These are phyloP conservation scores for Burhinus bistriatus DNA, from an alignment of 2,113 vertebrate genomes.

Conservation along the genomic window DNA sequence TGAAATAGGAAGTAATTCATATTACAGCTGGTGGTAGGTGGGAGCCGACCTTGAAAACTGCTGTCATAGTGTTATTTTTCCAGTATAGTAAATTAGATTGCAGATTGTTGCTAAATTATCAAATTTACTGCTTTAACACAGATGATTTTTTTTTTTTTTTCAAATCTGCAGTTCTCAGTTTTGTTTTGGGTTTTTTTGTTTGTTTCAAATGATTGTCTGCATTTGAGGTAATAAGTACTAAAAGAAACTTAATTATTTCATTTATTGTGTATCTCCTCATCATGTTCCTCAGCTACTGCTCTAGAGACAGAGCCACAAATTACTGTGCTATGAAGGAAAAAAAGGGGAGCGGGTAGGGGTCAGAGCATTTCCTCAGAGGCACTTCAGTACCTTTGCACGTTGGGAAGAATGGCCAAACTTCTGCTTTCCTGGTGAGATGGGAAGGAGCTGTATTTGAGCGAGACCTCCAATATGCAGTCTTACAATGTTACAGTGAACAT, in stretches of 20 bases:
- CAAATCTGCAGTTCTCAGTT: not conserved
- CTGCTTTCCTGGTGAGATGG: not conserved
- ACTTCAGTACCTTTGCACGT: not conserved
- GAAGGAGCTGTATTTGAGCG: not conserved
- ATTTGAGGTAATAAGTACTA: not conserved
- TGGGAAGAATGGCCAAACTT: not conserved
- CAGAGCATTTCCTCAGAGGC: not conserved
- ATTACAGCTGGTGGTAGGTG: not conserved
- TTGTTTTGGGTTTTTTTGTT: not conserved
- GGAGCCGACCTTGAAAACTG: not conserved
- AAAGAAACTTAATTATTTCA: not conserved
- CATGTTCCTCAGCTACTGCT: not conserved
- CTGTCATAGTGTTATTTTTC: not conserved
- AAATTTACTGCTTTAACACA: not conserved
- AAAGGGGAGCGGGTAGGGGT: accelerated
- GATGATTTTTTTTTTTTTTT: not conserved
- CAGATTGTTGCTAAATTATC: not conserved
- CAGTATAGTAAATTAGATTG: not conserved
- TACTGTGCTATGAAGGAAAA: not conserved
- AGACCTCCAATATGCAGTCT: not conserved
- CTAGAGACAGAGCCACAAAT: not conserved
- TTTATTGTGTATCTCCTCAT: not conserved
- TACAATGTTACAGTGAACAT: not conserved
- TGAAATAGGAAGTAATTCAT: not conserved
- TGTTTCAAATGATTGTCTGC: not conserved